A percentile compares a stretch with the other conserved stretches of the same genome.
Conservation (phyloP, 2,113 vertebrate species). For the Poicephalus gulielmi region DNA sequence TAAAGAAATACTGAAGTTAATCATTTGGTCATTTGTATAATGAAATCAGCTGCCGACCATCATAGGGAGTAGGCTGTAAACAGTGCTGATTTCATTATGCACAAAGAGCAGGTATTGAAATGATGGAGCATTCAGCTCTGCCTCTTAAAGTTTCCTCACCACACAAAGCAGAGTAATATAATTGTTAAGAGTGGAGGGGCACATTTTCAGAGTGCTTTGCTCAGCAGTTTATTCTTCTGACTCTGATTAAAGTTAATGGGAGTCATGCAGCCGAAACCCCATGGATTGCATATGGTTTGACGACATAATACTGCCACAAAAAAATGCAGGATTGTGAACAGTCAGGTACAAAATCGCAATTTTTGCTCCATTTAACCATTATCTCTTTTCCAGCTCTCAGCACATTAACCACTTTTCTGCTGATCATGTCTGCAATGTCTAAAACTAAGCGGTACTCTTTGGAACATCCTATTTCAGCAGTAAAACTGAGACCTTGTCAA, state of each 20-base stretch:
- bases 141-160: conserved; percentile 48
- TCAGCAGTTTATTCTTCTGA: conserved; percentile 57
- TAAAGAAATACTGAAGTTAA: conserved; percentile 30
- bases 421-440: conserved; percentile 12
- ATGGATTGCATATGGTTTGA: conserved; percentile 50
- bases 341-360: conserved; percentile 66
- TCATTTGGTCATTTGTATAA: conserved; percentile 11
- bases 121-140: conserved; percentile 40
- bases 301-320: conserved; percentile 60
- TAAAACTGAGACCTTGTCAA: not conserved
- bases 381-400: conserved; percentile 54
- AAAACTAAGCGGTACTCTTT: not conserved
- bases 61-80: conserved; percentile 47
- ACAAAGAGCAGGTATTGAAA: conserved; percentile 53
- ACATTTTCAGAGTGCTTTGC: conserved; percentile 48
- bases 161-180: conserved; percentile 42
- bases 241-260: conserved; percentile 68
- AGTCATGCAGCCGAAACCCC: conserved; percentile 57
- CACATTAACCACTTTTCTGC: conserved; percentile 63
- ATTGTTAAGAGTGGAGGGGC: conserved; percentile 18
- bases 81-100: conserved; percentile 26
- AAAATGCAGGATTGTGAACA: conserved; percentile 40
- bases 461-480: not conserved
- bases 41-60: conserved; percentile 11
- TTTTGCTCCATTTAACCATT: conserved; percentile 58